A percentile compares a stretch with the other conserved stretches of the same genome.
These are phyloP conservation scores for Drosophila niveifrons DNA, from an alignment of 2,888 invertebrate genomes.

Conservation along the genomic window DNA sequence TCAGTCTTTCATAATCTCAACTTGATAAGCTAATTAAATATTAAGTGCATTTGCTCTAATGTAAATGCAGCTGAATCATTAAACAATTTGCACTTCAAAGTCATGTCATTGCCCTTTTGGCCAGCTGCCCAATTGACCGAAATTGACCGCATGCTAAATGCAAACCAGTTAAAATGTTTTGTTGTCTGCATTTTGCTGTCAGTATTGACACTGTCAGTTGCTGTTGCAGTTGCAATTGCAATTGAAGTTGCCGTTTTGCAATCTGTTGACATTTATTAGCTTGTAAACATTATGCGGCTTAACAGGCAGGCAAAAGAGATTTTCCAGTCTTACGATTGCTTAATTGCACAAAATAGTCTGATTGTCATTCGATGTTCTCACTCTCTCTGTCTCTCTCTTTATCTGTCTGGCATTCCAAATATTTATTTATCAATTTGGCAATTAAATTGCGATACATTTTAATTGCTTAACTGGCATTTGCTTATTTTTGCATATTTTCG, in stretches of 20 bases:
- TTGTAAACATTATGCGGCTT: constrained; percentile 47
- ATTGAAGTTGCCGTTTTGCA: constrained; percentile 28
- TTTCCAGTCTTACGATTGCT: constrained; percentile 42
- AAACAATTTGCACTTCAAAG: constrained; percentile 27
- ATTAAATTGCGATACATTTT: constrained; percentile 38
- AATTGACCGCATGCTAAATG: constrained; percentile 56
- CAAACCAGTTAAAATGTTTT: constrained; percentile 47
- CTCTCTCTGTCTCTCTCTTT: background rate
- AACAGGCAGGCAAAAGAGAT: constrained; percentile 19
- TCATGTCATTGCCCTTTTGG: constrained; percentile 30
- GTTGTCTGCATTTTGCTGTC: constrained; percentile 46
- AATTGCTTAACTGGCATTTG: constrained; percentile 45
- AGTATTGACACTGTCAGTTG: constrained; percentile 18
- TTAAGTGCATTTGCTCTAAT: constrained; percentile 12
- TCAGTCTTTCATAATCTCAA: too few species aligned
- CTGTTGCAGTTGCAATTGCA: constrained; percentile 4
- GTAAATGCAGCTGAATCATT: constrained; percentile 8
- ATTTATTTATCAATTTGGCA: constrained; percentile 62
- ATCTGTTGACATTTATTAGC: constrained; percentile 54
- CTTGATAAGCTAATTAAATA: constrained; percentile 3
- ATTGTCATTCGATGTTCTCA: constrained; percentile 20
- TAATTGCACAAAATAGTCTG: constrained; percentile 41
- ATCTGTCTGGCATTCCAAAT: constrained; percentile 23
- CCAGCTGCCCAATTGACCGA: constrained; percentile 34
- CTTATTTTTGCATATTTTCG: constrained; percentile 50